A percentile compares a stretch with the other conserved stretches of the same genome.
Conservation (phyloP, 2,888 invertebrate species). For the Mythimna loreyi region DNA sequence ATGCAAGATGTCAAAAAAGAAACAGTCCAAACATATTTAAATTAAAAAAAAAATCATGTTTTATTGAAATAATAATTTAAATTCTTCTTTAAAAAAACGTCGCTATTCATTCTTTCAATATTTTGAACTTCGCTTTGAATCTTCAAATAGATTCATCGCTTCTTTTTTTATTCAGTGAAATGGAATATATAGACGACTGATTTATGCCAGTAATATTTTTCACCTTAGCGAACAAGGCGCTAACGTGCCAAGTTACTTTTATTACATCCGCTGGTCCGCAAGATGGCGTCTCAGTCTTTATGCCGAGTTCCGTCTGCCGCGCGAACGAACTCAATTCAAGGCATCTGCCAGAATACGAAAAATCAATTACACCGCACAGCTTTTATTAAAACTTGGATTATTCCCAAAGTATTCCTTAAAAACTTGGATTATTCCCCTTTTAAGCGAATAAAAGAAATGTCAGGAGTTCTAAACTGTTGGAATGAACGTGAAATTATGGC, state of each 20-base stretch:
- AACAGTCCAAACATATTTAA: too few relatives aligned
- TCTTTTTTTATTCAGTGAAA: neutral
- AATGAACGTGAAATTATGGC: conserved; percentile 48
- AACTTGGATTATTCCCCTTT: conserved; percentile 35
- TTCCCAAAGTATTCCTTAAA: conserved; percentile 19
- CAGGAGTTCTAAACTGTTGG: conserved; percentile 44
- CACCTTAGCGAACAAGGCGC: neutral
- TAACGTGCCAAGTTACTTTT: conserved; percentile 4
- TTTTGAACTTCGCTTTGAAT: too few relatives aligned
- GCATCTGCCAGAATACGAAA: conserved; percentile 22
- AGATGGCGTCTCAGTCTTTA: neutral
- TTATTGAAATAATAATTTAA: neutral
- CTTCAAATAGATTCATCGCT: neutral
- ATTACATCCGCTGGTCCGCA: neutral
- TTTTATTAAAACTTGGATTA: conserved; percentile 36
- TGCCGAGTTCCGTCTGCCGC: conserved; percentile 6
- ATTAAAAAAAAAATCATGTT: too few relatives aligned
- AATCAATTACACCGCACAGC: conserved; percentile 21
- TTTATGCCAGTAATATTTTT: conserved; percentile 3
- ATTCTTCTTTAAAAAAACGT: too few relatives aligned
- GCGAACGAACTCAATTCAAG: conserved; percentile 11
- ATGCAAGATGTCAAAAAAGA: too few relatives aligned
- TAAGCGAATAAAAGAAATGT: conserved; percentile 43
- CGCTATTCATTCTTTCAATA: neutral
- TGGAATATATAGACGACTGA: neutral